Evolutionary conservation across 2,113 vertebrate genomes (phyloP), one percentile per base, ranked within the genome.

Genomic region (Morone saxatilis): DNA sequence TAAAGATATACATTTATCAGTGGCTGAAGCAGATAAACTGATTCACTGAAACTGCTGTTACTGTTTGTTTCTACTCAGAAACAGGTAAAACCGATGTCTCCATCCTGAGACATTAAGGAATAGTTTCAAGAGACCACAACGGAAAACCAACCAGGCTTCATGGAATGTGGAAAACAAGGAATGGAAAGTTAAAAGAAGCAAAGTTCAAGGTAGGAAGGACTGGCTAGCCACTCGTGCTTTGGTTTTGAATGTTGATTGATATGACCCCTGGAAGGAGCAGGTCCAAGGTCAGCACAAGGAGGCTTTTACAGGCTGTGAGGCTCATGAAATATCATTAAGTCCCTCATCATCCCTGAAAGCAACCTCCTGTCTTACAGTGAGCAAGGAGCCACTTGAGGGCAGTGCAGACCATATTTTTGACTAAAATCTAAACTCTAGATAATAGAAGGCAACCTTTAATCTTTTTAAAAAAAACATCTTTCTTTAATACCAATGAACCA

Each of bases 301-400:
- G n/a, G 54, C 54, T 57, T 57, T 57, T 25, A 25, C 13, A 13
- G 54, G 1, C 31, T 31, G 31, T 48, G 25, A 67, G 5, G 22
- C 3, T 16, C 9, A 31, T 1, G 19, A 17, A 48, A 48, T n/a
- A 7, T 43, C 2, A 43, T 61, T 14, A 14, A 31, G 4, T 31
- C 12, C 1, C 6, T 13, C 54, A 6, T 31, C 20, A 5, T 38
- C 14, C 14, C 7, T 66, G n/a, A 66, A 22, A 67, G 6, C 7
- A 48, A 17, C 13, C 13, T 66, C 62, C 14, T 45, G 1, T 60
- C 17, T 47, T 4, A 47, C 19, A 62, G 25, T 16, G 6, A 62
- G 47, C 13, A 14, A 12, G 45, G 5, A 25, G 71, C 83, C 83
- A 80, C 78, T 45, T 19, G 71, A 79, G 66, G 77, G 83, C 77